Base-by-base conservation (phyloP, 2,888 invertebrate species). In the Rhingia rostrata region DNA sequence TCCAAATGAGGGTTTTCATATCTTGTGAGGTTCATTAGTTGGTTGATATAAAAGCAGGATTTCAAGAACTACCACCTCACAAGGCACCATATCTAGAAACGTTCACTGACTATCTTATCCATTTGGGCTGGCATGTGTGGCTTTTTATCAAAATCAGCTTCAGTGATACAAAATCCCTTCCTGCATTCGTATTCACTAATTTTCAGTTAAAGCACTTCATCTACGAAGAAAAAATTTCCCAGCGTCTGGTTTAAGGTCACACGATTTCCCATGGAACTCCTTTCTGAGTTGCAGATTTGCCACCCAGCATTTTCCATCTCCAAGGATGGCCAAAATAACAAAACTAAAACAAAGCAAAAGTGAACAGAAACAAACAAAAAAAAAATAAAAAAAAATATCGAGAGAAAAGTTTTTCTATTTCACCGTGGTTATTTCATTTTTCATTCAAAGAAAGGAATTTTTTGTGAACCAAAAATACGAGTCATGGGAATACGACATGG, bases 321-420 rank as follows among this genome's bases (percentile, higher is more conserved):
- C 30, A 64, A 39, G 49, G 51, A 49, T 39, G 49, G 37, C 37
- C 37, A 51, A 49, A 61, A 33, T 45, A 43, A 60, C 58, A 41
- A 58, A 43, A 41, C 41, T 30, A 61, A 61, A 33, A 47, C 33
- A 3, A 45, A 58, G 6, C 14, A 10, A 41, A 39, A 33, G 45
- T 12, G 45, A 43, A 32, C 32, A 41, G 32, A 45, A 45, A 12
- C 32, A 45, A 60, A 45, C 7, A 33, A 43, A 9, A 41, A 39
- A 12, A 43, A n/a, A 14, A 33, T 14, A 22, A 39, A 37, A 41
- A 41, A 43, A 22, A 6, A n/a, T 30, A 5, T 4, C 51, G 41
- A 32, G 33, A 53, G 30, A 53, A 67, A 54, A 67, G 22, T 67
- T 67, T 67, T 54, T 43, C 67, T 51, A 67, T 67, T 67, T 63